Conservation (phyloP, 2,797 vertebrate genomes). For the Dryobates pubescens region DNA sequence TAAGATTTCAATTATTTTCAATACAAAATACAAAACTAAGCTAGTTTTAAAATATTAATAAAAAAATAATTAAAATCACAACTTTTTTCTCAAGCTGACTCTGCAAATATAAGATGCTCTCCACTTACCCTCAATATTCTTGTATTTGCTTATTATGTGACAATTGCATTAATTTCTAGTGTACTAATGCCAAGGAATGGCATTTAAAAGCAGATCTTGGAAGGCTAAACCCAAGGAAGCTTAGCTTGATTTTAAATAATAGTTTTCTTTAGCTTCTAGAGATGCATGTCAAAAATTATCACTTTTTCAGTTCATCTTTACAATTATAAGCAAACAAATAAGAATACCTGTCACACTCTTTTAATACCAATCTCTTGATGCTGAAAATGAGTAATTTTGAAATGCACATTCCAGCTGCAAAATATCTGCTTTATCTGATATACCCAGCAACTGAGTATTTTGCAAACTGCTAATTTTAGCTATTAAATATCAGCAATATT, state of each 20-base stretch:
- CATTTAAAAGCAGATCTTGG: slow-evolving; percentile 30
- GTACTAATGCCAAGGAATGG: background rate
- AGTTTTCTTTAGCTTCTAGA: slow-evolving; percentile 26
- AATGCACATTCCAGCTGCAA: background rate
- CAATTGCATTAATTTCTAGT: background rate
- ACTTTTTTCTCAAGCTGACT: background rate
- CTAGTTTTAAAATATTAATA: background rate
- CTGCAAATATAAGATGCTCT: background rate
- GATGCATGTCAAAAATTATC: background rate
- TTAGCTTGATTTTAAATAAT: background rate
- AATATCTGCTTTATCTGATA: background rate
- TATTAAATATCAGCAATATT: background rate
- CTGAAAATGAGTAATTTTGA: background rate
- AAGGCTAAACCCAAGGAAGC: background rate
- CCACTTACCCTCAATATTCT: background rate
- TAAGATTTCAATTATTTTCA: background rate
- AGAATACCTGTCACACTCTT: background rate
- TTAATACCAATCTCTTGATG: background rate
- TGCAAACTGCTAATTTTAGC: background rate
- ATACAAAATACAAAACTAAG: background rate
- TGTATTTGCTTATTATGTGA: background rate
- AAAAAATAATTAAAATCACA: background rate
- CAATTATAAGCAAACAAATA: background rate
- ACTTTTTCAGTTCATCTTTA: background rate
- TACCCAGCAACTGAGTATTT: background rate